These are phyloP conservation scores for Hylyphantes graminicola DNA, from an alignment of 1,140 invertebrate genomes.

Conservation along the genomic window DNA sequence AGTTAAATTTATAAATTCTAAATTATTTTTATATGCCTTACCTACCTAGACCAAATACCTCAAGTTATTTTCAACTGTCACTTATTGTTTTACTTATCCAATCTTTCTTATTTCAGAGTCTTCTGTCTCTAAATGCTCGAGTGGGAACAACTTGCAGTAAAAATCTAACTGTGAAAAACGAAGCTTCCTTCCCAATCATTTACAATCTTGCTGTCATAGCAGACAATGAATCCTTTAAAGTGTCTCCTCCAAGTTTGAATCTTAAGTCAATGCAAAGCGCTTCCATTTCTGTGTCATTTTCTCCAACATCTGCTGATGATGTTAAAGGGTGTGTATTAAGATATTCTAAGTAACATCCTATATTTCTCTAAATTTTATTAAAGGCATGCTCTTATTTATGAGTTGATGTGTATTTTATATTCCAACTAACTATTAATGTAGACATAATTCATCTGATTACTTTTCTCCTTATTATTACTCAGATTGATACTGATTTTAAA, in stretches of 20 bases:
- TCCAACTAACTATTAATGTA: too few species aligned
- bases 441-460: neutral
- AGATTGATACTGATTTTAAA: neutral
- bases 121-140: neutral
- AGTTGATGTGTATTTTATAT: too few species aligned
- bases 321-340: conserved; percentile 28
- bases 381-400: too few species aligned
- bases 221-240: conserved; percentile 20
- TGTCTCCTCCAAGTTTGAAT: conserved; percentile 14
- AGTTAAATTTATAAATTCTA: too few species aligned
- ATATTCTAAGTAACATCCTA: too few species aligned
- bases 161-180: conserved; percentile 18
- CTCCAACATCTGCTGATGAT: neutral
- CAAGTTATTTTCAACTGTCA: too few species aligned
- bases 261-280: conserved; percentile 11
- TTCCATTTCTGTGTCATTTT: conserved; percentile 9
- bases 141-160: neutral
- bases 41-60: too few species aligned
- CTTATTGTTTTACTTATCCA: too few species aligned
- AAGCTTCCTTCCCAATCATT: conserved; percentile 4
- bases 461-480: too few species aligned
- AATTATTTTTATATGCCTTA: too few species aligned
- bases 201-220: conserved; percentile 40
- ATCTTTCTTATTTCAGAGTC: conserved; percentile 6
- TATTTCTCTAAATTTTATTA: too few species aligned